These are phyloP conservation scores for Drosophila fulvimacula DNA, from an alignment of 2,888 invertebrate species.

Conservation along the genomic window DNA sequence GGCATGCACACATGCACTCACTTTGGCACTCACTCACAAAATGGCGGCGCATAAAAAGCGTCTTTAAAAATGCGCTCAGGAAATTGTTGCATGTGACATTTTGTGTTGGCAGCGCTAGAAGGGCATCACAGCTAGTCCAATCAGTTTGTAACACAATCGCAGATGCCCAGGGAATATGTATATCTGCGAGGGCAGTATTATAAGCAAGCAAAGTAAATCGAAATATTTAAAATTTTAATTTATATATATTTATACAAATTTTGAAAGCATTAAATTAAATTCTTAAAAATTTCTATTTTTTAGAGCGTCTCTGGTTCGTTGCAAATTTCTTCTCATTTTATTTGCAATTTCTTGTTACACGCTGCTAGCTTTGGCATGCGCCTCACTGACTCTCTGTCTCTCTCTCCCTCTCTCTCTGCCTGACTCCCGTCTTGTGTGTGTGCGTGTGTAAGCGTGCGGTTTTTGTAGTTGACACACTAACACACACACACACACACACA, in stretches of 20 bases:
- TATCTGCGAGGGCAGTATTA: not conserved
- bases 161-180: not conserved
- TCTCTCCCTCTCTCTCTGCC: not conserved
- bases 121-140: not conserved
- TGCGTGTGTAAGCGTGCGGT: slow-evolving; percentile 61
- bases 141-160: not conserved
- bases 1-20: slow-evolving; percentile 25
- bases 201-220: too few relatives aligned
- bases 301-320: slow-evolving; percentile 17
- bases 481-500: slow-evolving; percentile 38
- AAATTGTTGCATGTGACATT: slow-evolving; percentile 80
- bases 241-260: too few relatives aligned
- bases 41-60: slow-evolving; percentile 73
- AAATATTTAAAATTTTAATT: too few relatives aligned
- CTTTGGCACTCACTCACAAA: slow-evolving; percentile 64
- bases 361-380: slow-evolving; percentile 57
- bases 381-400: slow-evolving; percentile 25
- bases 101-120: slow-evolving; percentile 9
- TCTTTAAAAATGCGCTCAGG: slow-evolving; percentile 74
- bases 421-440: slow-evolving; percentile 20
- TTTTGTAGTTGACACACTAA: slow-evolving; percentile 79
- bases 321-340: accelerated
- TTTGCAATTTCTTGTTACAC: slow-evolving; percentile 38
- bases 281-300: too few relatives aligned
- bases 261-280: too few relatives aligned